Percentiles rank a stretch among this genome's conserved stretches.
phyloP scores from a whole-genome alignment of 2,888 invertebrate species.

The Cephus rjabovi region DNA sequence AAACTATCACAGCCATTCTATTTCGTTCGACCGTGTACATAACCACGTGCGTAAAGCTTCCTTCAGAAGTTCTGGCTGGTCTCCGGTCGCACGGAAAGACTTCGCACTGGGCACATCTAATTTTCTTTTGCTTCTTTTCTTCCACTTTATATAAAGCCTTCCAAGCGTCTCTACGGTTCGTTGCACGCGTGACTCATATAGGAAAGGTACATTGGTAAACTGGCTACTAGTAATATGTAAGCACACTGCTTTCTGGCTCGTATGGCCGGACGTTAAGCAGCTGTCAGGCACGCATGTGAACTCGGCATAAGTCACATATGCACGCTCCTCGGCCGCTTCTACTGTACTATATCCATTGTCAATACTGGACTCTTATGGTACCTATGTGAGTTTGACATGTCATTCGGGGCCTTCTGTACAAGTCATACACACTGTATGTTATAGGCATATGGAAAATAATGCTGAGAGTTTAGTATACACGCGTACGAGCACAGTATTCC shows the following conservation, averaged over 20 bases:
- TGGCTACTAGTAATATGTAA: background rate
- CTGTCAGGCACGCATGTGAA: background rate
- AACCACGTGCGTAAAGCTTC: background rate
- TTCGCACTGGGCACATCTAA: background rate
- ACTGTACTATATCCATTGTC: background rate
- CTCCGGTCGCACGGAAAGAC: background rate
- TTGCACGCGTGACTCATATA: slow-evolving; percentile 43
- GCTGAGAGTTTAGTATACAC: background rate
- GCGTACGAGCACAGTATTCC: background rate
- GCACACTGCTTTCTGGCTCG: background rate
- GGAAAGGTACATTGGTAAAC: slow-evolving; percentile 3
- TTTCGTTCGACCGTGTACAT: background rate
- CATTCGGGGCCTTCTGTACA: background rate
- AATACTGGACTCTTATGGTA: background rate
- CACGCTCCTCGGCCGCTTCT: background rate
- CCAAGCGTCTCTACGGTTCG: slow-evolving; percentile 36
- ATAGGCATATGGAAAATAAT: background rate
- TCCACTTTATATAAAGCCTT: background rate
- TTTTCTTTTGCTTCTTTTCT: background rate
- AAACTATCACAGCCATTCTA: background rate
- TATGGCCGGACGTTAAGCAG: background rate
- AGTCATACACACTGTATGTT: background rate
- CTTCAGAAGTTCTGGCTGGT: background rate
- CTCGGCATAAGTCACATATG: background rate
- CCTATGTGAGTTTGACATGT: background rate